Conservation (phyloP, 2,888 invertebrate species). For the Drosophila quinaria region DNA sequence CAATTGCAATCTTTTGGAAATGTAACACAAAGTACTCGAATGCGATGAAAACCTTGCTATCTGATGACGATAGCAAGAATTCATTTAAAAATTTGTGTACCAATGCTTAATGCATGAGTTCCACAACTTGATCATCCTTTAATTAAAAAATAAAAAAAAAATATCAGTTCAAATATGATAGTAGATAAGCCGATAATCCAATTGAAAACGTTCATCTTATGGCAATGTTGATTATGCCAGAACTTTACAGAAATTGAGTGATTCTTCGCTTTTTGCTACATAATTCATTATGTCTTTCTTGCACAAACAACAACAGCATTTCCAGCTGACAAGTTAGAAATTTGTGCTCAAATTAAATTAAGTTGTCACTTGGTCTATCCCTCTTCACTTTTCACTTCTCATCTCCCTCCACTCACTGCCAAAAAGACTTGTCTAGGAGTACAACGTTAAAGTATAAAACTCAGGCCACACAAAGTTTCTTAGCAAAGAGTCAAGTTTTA, state of each 20-base stretch:
- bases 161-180: slow-evolving; percentile 13
- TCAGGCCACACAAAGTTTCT: slow-evolving; percentile 75
- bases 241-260: slow-evolving; percentile 58
- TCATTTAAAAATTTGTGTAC: too few relatives aligned
- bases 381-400: slow-evolving; percentile 5
- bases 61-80: too few relatives aligned
- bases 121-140: neutral
- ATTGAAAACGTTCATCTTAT: slow-evolving; percentile 6
- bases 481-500: slow-evolving; percentile 81
- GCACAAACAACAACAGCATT: slow-evolving; percentile 45
- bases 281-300: slow-evolving; percentile 71
- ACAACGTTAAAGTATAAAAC: slow-evolving; percentile 64
- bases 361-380: slow-evolving; percentile 60
- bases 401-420: slow-evolving; percentile 8
- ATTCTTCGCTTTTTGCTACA: slow-evolving; percentile 61
- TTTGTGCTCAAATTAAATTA: slow-evolving; percentile 79
- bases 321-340: slow-evolving; percentile 70
- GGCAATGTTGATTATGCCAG: slow-evolving; percentile 58
- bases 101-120: neutral
- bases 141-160: slow-evolving; percentile 2
- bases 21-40: neutral
- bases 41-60: neutral
- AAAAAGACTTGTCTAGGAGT: slow-evolving; percentile 22
- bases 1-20: too few relatives aligned
- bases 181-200: slow-evolving; percentile 22